Evolutionary conservation across 1,140 invertebrate species (phyloP).

Genomic region (Geopemphigus sp.): DNA sequence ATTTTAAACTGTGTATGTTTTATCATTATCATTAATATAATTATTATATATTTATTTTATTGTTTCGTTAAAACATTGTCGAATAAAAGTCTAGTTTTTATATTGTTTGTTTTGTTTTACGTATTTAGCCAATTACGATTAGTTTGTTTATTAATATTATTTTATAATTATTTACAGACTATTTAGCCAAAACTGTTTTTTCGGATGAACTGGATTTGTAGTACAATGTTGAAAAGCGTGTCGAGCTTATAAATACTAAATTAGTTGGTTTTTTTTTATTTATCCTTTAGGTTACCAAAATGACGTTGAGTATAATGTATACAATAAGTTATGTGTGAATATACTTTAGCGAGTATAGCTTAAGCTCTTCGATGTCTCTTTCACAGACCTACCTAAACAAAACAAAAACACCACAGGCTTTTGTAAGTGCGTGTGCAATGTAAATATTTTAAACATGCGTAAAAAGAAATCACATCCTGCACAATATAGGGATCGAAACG

Average conservation of each 20-base stretch:
- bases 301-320: slow-evolving; percentile 48
- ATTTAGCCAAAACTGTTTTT: neutral
- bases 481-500: slow-evolving; percentile 20
- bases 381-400: slow-evolving; percentile 38
- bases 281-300: slow-evolving; percentile 47
- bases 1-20: slow-evolving; percentile 46
- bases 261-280: slow-evolving; percentile 20
- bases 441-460: slow-evolving; percentile 34
- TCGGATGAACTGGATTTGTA: slow-evolving; percentile 6
- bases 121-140: neutral
- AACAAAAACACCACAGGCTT: slow-evolving; percentile 25
- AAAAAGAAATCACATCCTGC: slow-evolving; percentile 14
- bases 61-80: slow-evolving; percentile 6
- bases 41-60: neutral
- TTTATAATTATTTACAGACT: slow-evolving; percentile 14
- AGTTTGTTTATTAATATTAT: neutral
- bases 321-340: slow-evolving; percentile 41
- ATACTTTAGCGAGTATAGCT: slow-evolving; percentile 46
- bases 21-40: slow-evolving; percentile 13
- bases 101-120: slow-evolving; percentile 17
- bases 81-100: slow-evolving; percentile 6
- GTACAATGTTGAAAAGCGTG: slow-evolving; percentile 26
- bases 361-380: slow-evolving; percentile 41
- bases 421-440: slow-evolving; percentile 37
- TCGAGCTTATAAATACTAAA: slow-evolving; percentile 26